A percentile compares a stretch with the other conserved stretches of the same genome.
Evolutionary conservation across 2,888 invertebrate genomes (phyloP).

Genomic region (Apodemia hepburni): DNA sequence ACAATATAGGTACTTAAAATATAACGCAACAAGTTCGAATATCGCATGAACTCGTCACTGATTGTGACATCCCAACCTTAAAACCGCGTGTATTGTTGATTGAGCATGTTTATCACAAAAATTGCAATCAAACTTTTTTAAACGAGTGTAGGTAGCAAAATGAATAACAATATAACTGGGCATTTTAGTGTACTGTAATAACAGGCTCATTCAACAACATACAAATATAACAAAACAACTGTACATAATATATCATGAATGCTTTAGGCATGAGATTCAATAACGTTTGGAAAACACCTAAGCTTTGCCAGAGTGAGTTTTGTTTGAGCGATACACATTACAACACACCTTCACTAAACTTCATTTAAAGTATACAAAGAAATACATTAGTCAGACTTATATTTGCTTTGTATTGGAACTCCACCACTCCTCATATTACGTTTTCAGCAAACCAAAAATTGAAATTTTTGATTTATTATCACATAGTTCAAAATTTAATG

Average conservation of each 20-base stretch:
- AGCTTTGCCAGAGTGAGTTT: constrained; percentile 4
- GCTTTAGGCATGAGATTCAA: constrained; percentile 14
- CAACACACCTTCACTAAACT: not conserved
- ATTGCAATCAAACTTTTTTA: not conserved
- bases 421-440: too few relatives aligned
- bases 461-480: too few relatives aligned
- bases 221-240: constrained; percentile 14
- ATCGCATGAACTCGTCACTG: constrained; percentile 15
- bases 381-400: not conserved
- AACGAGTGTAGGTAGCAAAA: not conserved
- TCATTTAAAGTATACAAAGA: not conserved
- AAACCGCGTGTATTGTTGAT: not conserved
- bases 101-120: constrained; percentile 1
- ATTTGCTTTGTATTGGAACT: not conserved
- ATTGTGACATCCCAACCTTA: constrained; percentile 13
- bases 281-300: constrained; percentile 8
- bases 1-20: constrained; percentile 8
- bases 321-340: constrained; percentile 5
- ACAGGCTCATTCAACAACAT: constrained; percentile 5
- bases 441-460: too few relatives aligned
- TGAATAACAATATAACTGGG: not conserved
- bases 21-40: constrained; percentile 13
- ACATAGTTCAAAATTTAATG: too few relatives aligned
- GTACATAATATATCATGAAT: constrained; percentile 14
- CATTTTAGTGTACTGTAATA: not conserved